A percentile compares a stretch with the other conserved stretches of the same genome.
Evolutionary conservation across 2,888 invertebrate genomes (phyloP).

Genomic region (Diadegma fenestrale): DNA sequence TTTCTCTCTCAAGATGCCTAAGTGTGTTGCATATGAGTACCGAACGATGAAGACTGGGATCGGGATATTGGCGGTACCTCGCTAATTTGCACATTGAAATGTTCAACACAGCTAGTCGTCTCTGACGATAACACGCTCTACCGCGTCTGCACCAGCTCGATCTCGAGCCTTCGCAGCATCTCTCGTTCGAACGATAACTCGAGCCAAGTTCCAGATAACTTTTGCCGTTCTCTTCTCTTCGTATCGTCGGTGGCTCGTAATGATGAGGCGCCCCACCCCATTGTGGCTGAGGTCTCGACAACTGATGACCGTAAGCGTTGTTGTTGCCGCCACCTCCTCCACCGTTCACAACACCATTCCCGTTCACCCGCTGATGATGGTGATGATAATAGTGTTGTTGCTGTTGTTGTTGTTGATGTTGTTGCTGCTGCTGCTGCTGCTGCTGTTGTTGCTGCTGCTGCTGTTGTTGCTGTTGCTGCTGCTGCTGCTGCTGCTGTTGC

Average conservation of each 20-base stretch:
- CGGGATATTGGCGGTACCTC: slow-evolving; percentile 94
- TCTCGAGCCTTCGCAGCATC: slow-evolving; percentile 91
- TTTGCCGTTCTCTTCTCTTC: slow-evolving; percentile 95
- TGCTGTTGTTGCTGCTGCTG: slow-evolving; percentile 64
- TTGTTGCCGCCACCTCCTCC: slow-evolving; percentile 70
- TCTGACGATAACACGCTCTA: slow-evolving; percentile 93
- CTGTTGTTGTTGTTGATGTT: slow-evolving; percentile 60
- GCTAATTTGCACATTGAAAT: slow-evolving; percentile 96
- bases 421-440: slow-evolving; percentile 72
- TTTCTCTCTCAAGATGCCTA: slow-evolving; percentile 94
- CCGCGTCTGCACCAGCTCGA: slow-evolving; percentile 91
- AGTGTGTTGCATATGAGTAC: slow-evolving; percentile 97
- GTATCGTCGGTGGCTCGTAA: slow-evolving; percentile 89
- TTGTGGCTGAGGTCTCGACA: slow-evolving; percentile 84
- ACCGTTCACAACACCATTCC: slow-evolving; percentile 25
- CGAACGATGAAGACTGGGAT: slow-evolving; percentile 94
- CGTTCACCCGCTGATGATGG: slow-evolving; percentile 59
- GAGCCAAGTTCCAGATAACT: slow-evolving; percentile 94
- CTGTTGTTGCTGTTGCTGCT: slow-evolving; percentile 70
- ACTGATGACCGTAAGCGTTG: slow-evolving; percentile 78
- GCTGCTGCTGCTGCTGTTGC: slow-evolving; percentile 71
- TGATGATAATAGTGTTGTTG: slow-evolving; percentile 70
- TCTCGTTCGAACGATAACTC: slow-evolving; percentile 84
- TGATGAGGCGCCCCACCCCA: slow-evolving; percentile 81
- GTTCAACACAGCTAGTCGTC: slow-evolving; percentile 95